Evolutionary conservation across 2,888 invertebrate species (phyloP), one percentile per base, ranked within the genome.

Genomic region (Mythimna loreyi): DNA sequence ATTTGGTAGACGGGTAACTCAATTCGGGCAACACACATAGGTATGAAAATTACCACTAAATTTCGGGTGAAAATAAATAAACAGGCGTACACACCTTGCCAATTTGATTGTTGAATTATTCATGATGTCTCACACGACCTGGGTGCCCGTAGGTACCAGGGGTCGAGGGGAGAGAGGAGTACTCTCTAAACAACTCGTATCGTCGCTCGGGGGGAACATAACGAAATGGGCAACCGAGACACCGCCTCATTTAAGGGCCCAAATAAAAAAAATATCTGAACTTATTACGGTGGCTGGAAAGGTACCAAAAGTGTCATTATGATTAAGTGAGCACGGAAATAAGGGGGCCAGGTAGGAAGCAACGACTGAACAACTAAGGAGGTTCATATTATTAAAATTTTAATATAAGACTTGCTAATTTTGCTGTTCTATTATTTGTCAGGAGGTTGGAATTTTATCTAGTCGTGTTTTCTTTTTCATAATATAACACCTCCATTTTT

Each of bases 71-170:
- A 93, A 93, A 94, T 94, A 95, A 95, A 94, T 94, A 95, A 93
- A 93, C 91, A 91, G 87, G 85, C 88, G 89, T 90, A 91, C 89
- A 92, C 92, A 93, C 93, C 93, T 94, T 91, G 93, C 92, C 93
- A 93, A 95, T 95, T 95, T 93, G 92, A 93, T 92, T 91, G 91
- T 92, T 95, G 95, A 95, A 95, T 95, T 92, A 95, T 95, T 94
- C 95, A 95, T 95, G 93, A 89, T 87, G 90, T 92, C 92, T 93
- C 93, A 93, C 92, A 93, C 91, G 87, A 71, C 74, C 74, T 81
- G 85, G 76, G 78, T 60, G 77, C 78, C 80, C 53, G 78, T 64
- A 62, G 57, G 75, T 64, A 67, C 61, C 78, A 87, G 86, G 84
- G 78, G 73, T 75, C 83, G 87, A 85, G 88, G 87, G 84, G 84